Conservation (phyloP, 2,888 invertebrate genomes). For the Drosophila multiciliata region DNA sequence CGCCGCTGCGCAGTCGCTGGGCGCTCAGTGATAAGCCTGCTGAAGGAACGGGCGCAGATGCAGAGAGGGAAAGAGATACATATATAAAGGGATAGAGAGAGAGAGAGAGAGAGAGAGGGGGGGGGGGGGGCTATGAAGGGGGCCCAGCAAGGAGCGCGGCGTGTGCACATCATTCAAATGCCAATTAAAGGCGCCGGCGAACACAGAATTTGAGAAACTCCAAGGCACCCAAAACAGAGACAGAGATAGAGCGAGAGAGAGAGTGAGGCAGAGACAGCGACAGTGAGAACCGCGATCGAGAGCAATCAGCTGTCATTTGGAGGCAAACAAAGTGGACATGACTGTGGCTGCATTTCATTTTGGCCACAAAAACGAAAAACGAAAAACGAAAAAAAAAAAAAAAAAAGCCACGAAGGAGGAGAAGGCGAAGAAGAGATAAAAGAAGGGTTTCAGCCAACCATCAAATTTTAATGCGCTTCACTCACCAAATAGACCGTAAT, state of each 20-base stretch:
- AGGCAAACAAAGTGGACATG: constrained; percentile 81
- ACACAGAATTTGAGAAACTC: constrained; percentile 71
- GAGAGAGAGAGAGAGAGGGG: neutral
- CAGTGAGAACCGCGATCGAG: constrained; percentile 34
- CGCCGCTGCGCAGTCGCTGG: constrained; percentile 53
- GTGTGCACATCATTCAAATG: constrained; percentile 81
- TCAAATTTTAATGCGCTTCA: constrained; percentile 53
- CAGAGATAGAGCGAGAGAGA: neutral
- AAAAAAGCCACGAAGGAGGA: neutral
- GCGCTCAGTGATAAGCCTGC: constrained; percentile 56
- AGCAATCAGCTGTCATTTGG: constrained; percentile 80
- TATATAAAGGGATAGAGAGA: neutral
- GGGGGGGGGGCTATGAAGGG: neutral
- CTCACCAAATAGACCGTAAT: constrained; percentile 38
- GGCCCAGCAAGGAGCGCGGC: constrained; percentile 47
- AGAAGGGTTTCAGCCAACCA: constrained; percentile 56
- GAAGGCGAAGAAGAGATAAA: neutral
- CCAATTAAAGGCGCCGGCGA: constrained; percentile 82
- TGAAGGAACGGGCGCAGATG: constrained; percentile 15
- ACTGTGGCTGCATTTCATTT: constrained; percentile 59
- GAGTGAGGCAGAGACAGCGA: neutral
- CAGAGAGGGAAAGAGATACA: neutral
- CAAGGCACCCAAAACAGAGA: constrained; percentile 11
- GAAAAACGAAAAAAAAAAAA: neutral
- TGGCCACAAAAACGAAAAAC: constrained; percentile 15